Percentiles rank a stretch among this genome's conserved stretches.
phyloP scores from a whole-genome alignment of 2,797 vertebrate genomes.

The Semaprochilodus insignis region DNA sequence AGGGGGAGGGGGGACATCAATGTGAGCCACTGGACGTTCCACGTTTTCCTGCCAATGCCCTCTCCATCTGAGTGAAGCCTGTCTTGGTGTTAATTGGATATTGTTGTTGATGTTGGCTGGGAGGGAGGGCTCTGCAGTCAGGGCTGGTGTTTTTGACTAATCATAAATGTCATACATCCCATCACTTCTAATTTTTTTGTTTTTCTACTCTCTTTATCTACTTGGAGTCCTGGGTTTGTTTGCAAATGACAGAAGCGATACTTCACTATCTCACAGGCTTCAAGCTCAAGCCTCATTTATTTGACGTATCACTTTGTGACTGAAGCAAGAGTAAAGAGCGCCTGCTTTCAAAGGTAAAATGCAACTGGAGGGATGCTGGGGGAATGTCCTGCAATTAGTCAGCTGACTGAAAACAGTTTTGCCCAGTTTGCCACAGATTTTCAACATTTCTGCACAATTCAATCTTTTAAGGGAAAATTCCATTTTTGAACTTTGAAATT shows the following conservation, averaged over 20 bases:
- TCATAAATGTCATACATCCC: slow-evolving; percentile 29
- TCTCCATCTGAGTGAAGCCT: slow-evolving; percentile 33
- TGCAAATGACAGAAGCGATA: slow-evolving; percentile 45
- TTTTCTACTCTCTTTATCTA: slow-evolving; percentile 2
- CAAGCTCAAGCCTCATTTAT: slow-evolving; percentile 11
- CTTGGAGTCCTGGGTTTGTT: slow-evolving; percentile 14
- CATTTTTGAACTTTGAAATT: too few species aligned
- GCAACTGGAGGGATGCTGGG: slow-evolving; percentile 57
- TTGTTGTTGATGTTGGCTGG: slow-evolving; percentile 43
- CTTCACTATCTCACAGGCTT: slow-evolving; percentile 32
- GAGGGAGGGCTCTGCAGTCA: slow-evolving; percentile 13
- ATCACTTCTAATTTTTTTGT: slow-evolving; percentile 21
- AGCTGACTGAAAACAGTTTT: too few species aligned
- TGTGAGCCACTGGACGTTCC: slow-evolving; percentile 33
- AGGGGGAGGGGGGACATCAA: neutral
- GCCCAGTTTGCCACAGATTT: too few species aligned
- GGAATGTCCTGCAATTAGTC: too few species aligned
- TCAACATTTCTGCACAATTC: too few species aligned
- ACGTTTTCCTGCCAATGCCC: slow-evolving; percentile 39
- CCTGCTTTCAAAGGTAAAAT: slow-evolving; percentile 54
- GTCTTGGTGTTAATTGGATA: slow-evolving; percentile 54
- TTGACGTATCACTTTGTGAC: slow-evolving; percentile 50
- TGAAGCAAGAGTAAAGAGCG: slow-evolving; percentile 48
- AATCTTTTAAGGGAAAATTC: too few species aligned
- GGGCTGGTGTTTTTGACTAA: slow-evolving; percentile 30